Percentiles rank a stretch among this genome's conserved stretches.
Conservation (phyloP, 2,888 invertebrate species). For the Oegoconia quadripuncta region DNA sequence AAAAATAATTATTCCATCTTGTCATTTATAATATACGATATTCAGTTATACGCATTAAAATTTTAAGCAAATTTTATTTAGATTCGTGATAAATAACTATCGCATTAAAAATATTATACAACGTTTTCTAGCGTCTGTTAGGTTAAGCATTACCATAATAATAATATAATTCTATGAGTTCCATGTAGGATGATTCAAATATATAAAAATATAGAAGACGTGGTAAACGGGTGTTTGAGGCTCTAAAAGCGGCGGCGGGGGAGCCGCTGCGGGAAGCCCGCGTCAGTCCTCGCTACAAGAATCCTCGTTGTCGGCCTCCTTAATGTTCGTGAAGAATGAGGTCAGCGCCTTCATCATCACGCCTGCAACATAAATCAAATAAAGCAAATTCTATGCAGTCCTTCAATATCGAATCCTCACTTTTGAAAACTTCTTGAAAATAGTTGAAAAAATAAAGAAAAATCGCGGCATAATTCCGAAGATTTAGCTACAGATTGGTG, state of each 20-base stretch:
- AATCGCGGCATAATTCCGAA: no score
- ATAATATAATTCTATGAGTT: constrained; percentile 48
- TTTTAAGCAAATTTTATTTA: constrained; percentile 34
- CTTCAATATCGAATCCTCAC: no score
- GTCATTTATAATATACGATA: constrained; percentile 3
- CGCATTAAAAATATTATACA: constrained; percentile 60
- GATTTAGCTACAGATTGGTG: no score
- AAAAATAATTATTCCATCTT: constrained; percentile 1
- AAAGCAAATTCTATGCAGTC: neutral
- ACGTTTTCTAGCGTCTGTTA: constrained; percentile 51
- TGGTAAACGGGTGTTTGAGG: constrained; percentile 33
- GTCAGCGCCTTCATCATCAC: constrained; percentile 86
- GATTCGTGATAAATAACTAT: constrained; percentile 51
- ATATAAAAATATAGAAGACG: constrained; percentile 60
- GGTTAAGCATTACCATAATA: constrained; percentile 47
- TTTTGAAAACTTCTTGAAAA: no score
- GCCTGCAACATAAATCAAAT: constrained; percentile 53
- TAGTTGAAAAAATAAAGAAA: no score
- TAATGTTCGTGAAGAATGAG: constrained; percentile 84
- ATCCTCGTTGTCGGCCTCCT: constrained; percentile 83
- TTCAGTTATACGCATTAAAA: constrained; percentile 6
- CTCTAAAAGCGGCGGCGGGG: constrained; percentile 22
- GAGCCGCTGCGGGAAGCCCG: constrained; percentile 31
- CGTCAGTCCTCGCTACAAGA: constrained; percentile 74
- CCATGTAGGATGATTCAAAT: constrained; percentile 48